Conservation (phyloP, 2,888 invertebrate genomes). For the Elmis aenea region DNA sequence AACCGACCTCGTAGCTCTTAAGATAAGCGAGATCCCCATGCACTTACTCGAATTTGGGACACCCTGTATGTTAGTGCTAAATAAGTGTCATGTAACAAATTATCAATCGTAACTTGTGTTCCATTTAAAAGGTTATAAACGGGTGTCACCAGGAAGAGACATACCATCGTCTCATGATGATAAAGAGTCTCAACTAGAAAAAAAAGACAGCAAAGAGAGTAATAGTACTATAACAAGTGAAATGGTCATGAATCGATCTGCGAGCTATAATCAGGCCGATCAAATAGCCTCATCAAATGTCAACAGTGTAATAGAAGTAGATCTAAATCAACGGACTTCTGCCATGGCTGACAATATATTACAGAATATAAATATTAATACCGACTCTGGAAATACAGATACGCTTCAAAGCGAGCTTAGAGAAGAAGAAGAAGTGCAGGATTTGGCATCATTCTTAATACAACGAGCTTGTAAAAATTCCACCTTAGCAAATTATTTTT, state of each 20-base stretch:
- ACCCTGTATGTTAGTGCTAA: too few species aligned
- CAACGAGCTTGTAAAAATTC: slow-evolving; percentile 83
- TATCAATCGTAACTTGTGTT: not conserved
- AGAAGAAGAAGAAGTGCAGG: slow-evolving; percentile 50
- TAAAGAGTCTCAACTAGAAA: slow-evolving; percentile 42
- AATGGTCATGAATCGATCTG: slow-evolving; percentile 36
- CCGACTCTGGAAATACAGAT: slow-evolving; percentile 49
- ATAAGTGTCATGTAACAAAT: too few species aligned
- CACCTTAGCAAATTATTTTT: slow-evolving; percentile 91
- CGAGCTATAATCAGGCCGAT: slow-evolving; percentile 40
- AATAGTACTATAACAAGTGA: slow-evolving; percentile 41
- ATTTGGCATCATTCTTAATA: slow-evolving; percentile 88
- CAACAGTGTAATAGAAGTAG: slow-evolving; percentile 39
- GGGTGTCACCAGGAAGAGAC: slow-evolving; percentile 38
- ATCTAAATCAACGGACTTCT: slow-evolving; percentile 27
- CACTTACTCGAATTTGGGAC: too few species aligned
- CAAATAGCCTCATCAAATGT: slow-evolving; percentile 37
- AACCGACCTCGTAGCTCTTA: too few species aligned
- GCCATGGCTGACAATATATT: slow-evolving; percentile 36
- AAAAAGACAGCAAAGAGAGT: slow-evolving; percentile 43
- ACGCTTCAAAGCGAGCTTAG: slow-evolving; percentile 48
- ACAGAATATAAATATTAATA: slow-evolving; percentile 36
- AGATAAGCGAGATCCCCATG: too few species aligned
- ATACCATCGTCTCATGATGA: slow-evolving; percentile 38
- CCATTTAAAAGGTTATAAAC: slow-evolving; percentile 21